A percentile compares a stretch with the other conserved stretches of the same genome.
Evolutionary conservation across 2,888 invertebrate species (phyloP).

Genomic region (Lasioglossum villosulum): DNA sequence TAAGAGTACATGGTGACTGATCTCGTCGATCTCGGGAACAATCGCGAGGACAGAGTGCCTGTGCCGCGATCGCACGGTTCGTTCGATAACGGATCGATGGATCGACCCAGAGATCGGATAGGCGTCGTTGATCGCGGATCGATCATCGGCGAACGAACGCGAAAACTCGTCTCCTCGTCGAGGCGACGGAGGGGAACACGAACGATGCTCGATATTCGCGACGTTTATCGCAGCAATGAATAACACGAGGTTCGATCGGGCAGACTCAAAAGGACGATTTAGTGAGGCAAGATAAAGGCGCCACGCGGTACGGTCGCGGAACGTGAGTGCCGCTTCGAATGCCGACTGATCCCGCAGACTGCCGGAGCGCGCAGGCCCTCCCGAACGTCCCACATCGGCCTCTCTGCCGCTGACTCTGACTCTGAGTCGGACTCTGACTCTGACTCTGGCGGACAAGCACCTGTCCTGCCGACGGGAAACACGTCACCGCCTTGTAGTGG

Average conservation of each 20-base stretch:
- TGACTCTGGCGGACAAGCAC: slow-evolving; percentile 43
- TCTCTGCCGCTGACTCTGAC: slow-evolving; percentile 29
- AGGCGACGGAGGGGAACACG: slow-evolving; percentile 7
- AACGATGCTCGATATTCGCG: slow-evolving; percentile 48
- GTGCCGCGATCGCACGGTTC: not conserved
- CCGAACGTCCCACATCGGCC: slow-evolving; percentile 61
- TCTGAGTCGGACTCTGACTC: slow-evolving; percentile 20
- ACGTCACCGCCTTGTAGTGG: too few relatives aligned
- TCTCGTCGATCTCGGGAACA: not conserved
- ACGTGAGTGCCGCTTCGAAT: slow-evolving; percentile 74
- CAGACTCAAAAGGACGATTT: slow-evolving; percentile 56
- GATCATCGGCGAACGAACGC: not conserved
- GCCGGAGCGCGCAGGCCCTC: slow-evolving; percentile 75
- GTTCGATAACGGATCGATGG: not conserved
- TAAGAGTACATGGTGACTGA: not conserved
- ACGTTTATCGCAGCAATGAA: slow-evolving; percentile 56
- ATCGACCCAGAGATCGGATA: not conserved
- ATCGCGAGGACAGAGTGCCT: not conserved
- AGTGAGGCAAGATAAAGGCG: slow-evolving; percentile 67
- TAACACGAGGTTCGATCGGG: slow-evolving; percentile 48
- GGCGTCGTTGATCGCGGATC: slow-evolving; percentile 6
- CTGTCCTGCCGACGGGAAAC: slow-evolving; percentile 49
- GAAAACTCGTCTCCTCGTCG: not conserved
- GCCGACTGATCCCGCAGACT: slow-evolving; percentile 73
- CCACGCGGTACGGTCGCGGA: slow-evolving; percentile 67